Evolutionary conservation across 2,797 vertebrate species (phyloP).

Genomic region (Sebastes hubbsi): DNA sequence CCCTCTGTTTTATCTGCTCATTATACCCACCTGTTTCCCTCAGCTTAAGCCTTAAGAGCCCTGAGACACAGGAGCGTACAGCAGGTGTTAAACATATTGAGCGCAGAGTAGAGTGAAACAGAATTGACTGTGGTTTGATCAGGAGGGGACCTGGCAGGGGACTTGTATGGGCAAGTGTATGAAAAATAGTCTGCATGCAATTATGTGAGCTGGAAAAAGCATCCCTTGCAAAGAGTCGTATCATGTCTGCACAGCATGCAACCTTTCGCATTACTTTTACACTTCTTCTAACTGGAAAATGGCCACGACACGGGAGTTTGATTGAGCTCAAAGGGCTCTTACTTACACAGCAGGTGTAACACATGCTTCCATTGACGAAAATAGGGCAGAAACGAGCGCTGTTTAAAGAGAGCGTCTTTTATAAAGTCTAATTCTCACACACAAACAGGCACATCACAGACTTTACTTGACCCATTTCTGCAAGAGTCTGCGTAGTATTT

Average conservation of each 20-base stretch:
- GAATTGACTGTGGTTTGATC: neutral
- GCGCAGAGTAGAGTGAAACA: neutral
- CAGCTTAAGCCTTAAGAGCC: neutral
- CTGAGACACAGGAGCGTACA: neutral
- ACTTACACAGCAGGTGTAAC: neutral
- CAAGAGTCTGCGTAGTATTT: neutral
- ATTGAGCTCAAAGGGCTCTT: neutral
- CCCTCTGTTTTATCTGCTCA: neutral
- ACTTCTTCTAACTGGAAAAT: conserved; percentile 19
- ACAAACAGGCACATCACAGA: neutral
- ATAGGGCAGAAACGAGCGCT: neutral
- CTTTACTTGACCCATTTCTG: neutral
- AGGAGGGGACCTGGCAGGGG: neutral
- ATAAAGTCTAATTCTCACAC: neutral
- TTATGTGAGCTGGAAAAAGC: conserved; percentile 1
- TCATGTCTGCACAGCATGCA: neutral
- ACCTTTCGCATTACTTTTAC: neutral
- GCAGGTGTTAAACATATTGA: conserved; percentile 4
- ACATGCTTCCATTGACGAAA: neutral
- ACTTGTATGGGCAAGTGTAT: neutral
- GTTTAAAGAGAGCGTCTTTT: neutral
- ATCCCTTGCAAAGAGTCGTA: neutral
- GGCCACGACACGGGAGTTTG: neutral
- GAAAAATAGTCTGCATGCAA: neutral
- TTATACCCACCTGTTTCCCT: neutral